Evolutionary conservation across 2,888 invertebrate species (phyloP), one percentile per base, ranked within the genome.

Genomic region (Hecatera dysodea): DNA sequence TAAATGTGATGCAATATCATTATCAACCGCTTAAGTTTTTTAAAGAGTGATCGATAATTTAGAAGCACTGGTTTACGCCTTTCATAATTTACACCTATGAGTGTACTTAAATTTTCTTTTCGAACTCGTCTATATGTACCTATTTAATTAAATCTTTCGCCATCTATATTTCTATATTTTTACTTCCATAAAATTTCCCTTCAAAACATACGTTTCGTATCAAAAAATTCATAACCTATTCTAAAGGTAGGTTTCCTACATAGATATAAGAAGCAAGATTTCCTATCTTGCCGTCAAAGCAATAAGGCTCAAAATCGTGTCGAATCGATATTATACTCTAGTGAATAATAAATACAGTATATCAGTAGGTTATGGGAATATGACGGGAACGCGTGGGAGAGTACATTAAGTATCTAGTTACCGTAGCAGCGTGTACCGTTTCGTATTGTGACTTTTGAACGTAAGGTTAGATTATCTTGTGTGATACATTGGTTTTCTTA

Each of bases 341-440:
- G 36, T 69, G 57, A 66, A 61, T 55, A 36, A 53, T 22, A 72
- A 36, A 53, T 22, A 72, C 67, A 72, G 59, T 77, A 70, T 74
- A 81, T 85, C 60, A 74, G 79, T 83, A 74, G 84, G 81, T 78
- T 83, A 84, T 79, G 79, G 81, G 86, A 81, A 84, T 77, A 65
- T 29, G 52, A 70, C 67, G 74, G 83, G 71, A 67, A 65, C 17
- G 83, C 74, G 86, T 83, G 81, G 83, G 86, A 81, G 81, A 75
- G 53, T 75, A 63, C 39, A 73, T 71, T 55, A 55, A 44, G 70
- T 72, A 70, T 75, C 69, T 67, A 53, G 72, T 81, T 83, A 83
- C 81, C 50, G 74, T 72, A 76, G 29, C 33, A 61, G 59, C 62
- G 44, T 60, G 72, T 81, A 75, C 75, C 68, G 83, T 79, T 81